Evolutionary conservation across 2,888 invertebrate genomes (phyloP), one percentile per base, ranked within the genome.

Genomic region (Ectemnius lituratus): DNA sequence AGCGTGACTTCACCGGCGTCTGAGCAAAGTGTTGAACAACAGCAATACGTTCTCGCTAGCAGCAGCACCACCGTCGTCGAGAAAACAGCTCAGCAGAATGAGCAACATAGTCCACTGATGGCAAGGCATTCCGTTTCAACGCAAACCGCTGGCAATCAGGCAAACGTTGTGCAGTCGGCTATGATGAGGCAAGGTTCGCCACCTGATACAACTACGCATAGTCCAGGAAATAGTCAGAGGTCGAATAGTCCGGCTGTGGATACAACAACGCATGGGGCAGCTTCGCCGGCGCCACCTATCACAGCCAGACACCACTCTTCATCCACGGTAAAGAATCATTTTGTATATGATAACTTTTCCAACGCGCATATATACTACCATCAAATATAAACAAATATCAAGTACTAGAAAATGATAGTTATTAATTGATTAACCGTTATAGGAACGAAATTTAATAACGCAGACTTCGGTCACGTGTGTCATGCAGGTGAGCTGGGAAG

Each of bases 161-260:
- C 86, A 5, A 89, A 87, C 52, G 76, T 89, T 75, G 86, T 90
- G 88, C 93, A 82, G 84, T 92, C 80, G 80, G 91, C 85, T 11
- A 84, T 90, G 71, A 89, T 88, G 86, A 86, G 90, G 37, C 90
- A 86, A 3, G 93, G 94, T 23, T 95, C 94, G 88, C 96, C 96
- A 5, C 96, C 96, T 0, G 97, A 97, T 86, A 97, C 97, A 0
- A 97, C 97, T 0, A 97, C 97, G 0, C 95, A 95, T 86, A 96
- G 96, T 90, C 96, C 97, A 14, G 92, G 90, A 2, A 90, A 90
- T 69, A 90, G 90, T 76, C 90, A 90, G 67, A 84, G 90, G 46
- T 90, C 90, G 1, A 90, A 88, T 61, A 91, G 91, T 62, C 91
- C 91, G 0, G 88, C 91, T 6, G 90, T 90, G 2, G 91, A 91